A percentile compares a stretch with the other conserved stretches of the same genome.
These are phyloP conservation scores for Parasteatoda lunata DNA, from an alignment of 2,888 invertebrate genomes.

Conservation along the genomic window DNA sequence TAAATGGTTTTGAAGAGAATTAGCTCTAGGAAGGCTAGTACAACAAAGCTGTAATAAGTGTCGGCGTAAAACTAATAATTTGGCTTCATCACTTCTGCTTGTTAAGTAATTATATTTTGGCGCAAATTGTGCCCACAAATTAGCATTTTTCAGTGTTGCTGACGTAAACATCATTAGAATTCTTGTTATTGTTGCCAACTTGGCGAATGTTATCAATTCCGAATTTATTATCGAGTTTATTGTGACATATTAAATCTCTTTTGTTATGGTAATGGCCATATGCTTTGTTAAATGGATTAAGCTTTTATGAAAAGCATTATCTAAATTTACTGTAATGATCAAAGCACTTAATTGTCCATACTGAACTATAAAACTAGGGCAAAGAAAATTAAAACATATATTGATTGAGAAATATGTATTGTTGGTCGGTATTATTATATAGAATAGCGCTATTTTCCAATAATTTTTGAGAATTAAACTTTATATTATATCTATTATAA, in stretches of 20 bases:
- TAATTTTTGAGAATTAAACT: too few relatives aligned
- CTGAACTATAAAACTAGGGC: not conserved
- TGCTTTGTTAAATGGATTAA: not conserved
- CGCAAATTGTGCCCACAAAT: slow-evolving; percentile 48
- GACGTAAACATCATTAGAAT: slow-evolving; percentile 21
- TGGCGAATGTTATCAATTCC: slow-evolving; percentile 39
- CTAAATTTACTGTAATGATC: not conserved
- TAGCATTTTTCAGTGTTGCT: slow-evolving; percentile 27
- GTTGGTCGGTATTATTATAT: too few relatives aligned
- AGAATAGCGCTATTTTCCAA: too few relatives aligned
- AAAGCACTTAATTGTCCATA: not conserved
- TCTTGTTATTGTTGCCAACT: slow-evolving; percentile 19
- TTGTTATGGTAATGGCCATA: slow-evolving; percentile 36
- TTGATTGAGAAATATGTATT: too few relatives aligned
- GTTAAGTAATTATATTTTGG: slow-evolving; percentile 59
- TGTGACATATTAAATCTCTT: slow-evolving; percentile 37
- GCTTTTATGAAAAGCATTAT: not conserved
- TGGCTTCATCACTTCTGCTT: slow-evolving; percentile 20
- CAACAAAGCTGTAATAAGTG: not conserved
- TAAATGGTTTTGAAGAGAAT: slow-evolving; percentile 1
- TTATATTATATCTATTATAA: too few relatives aligned
- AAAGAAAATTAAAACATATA: too few relatives aligned
- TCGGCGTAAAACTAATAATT: slow-evolving; percentile 3
- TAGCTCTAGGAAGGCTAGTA: not conserved
- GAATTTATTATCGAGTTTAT: slow-evolving; percentile 40